phyloP scores from a whole-genome alignment of 1,140 invertebrate species.

The Drosophila insularis region DNA sequence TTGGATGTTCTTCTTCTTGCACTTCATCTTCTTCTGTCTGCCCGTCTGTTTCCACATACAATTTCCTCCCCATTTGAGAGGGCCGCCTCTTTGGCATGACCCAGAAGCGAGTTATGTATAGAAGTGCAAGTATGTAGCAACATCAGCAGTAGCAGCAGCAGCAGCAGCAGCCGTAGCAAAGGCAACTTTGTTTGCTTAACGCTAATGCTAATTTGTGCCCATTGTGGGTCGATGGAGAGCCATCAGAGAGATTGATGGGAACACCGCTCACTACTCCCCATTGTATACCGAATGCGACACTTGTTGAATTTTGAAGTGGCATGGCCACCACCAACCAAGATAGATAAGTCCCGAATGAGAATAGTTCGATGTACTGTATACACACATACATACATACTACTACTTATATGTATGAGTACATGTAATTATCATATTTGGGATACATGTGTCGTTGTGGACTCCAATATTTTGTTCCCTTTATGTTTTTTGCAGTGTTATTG shows the following conservation, averaged over 20 bases:
- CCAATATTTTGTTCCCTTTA: too few relatives aligned
- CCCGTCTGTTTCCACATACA: neutral
- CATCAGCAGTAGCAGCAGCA: neutral
- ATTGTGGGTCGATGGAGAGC: slow-evolving; percentile 51
- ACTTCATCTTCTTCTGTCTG: neutral
- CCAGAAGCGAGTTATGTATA: slow-evolving; percentile 38
- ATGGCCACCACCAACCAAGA: neutral
- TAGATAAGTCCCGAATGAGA: neutral
- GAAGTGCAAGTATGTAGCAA: too few relatives aligned
- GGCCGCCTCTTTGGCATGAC: slow-evolving; percentile 25
- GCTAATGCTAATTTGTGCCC: slow-evolving; percentile 50
- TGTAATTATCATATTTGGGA: too few relatives aligned
- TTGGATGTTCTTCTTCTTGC: neutral
- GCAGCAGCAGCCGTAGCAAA: slow-evolving; percentile 14
- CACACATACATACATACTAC: too few relatives aligned
- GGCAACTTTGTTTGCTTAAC: slow-evolving; percentile 45
- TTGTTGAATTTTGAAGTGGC: slow-evolving; percentile 15
- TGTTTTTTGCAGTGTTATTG: too few relatives aligned
- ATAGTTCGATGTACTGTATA: neutral
- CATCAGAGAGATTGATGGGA: slow-evolving; percentile 21
- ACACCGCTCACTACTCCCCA: slow-evolving; percentile 13
- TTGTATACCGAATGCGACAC: slow-evolving; percentile 1
- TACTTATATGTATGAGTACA: too few relatives aligned
- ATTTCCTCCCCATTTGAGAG: slow-evolving; percentile 10
- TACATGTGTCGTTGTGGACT: too few relatives aligned